These are phyloP conservation scores for Hirtodrosophila duncani DNA, from an alignment of 2,888 invertebrate species.

Conservation along the genomic window DNA sequence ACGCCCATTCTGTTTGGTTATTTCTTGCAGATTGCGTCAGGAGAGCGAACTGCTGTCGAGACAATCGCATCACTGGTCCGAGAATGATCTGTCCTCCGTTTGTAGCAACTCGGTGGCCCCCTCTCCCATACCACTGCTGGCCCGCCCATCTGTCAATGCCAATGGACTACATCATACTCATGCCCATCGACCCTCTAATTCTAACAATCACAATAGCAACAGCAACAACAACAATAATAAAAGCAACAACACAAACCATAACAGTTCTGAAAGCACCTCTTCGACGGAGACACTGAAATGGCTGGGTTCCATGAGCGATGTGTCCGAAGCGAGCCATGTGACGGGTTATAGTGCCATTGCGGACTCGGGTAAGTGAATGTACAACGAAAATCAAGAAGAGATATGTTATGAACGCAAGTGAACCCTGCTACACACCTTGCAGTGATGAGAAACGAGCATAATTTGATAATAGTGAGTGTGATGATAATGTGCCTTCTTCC, in stretches of 20 bases:
- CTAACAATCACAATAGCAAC: constrained; percentile 39
- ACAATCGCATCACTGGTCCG: constrained; percentile 78
- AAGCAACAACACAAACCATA: constrained; percentile 59
- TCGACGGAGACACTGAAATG: constrained; percentile 89
- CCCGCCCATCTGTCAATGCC: constrained; percentile 24
- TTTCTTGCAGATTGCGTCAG: constrained; percentile 76
- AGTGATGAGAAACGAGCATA: no score
- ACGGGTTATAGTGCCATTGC: constrained; percentile 79
- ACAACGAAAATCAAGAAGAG: background rate
- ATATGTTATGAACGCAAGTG: background rate
- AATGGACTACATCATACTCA: constrained; percentile 14
- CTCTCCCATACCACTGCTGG: constrained; percentile 61
- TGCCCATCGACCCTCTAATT: constrained; percentile 13
- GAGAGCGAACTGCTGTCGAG: constrained; percentile 78
- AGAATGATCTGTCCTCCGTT: constrained; percentile 77
- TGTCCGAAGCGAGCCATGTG: constrained; percentile 82
- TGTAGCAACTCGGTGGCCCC: constrained; percentile 74
- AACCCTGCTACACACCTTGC: no score
- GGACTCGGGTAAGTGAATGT: constrained; percentile 75
- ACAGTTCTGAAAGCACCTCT: constrained; percentile 78
- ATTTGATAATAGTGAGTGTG: no score
- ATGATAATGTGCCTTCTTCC: no score
- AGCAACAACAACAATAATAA: constrained; percentile 35
- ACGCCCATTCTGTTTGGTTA: background rate
- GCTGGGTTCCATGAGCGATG: constrained; percentile 87